Evolutionary conservation across 2,888 invertebrate species (phyloP).

Genomic region (Sturmia bella): DNA sequence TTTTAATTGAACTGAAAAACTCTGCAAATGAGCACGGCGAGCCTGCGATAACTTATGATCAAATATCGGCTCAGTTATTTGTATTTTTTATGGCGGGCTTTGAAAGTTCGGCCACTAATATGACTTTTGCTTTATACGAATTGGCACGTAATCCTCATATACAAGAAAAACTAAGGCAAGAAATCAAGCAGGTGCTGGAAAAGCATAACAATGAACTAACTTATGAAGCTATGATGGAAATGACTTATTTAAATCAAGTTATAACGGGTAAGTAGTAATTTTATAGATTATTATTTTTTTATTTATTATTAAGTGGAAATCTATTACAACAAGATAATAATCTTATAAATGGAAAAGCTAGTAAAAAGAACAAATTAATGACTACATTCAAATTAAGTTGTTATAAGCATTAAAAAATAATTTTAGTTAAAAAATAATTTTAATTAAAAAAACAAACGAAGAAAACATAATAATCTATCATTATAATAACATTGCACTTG

Average conservation of each 20-base stretch:
- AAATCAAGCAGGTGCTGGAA: constrained; percentile 79
- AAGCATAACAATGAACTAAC: constrained; percentile 80
- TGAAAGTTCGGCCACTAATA: constrained; percentile 83
- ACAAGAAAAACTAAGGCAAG: constrained; percentile 81
- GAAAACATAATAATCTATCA: no score
- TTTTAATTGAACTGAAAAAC: constrained; percentile 75
- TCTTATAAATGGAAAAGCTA: no score
- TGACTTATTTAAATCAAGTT: constrained; percentile 82
- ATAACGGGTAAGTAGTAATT: constrained; percentile 81
- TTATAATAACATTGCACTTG: no score
- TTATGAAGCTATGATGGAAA: constrained; percentile 79
- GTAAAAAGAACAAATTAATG: no score
- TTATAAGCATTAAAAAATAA: no score
- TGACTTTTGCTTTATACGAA: constrained; percentile 82
- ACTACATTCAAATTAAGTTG: no score
- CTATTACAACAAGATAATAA: no score
- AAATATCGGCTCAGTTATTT: constrained; percentile 83
- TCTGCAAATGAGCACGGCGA: constrained; percentile 52
- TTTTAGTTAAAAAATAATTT: no score
- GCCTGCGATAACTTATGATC: constrained; percentile 74
- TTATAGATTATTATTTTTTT: no score
- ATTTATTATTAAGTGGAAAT: no score
- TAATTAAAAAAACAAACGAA: no score
- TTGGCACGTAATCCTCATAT: constrained; percentile 82
- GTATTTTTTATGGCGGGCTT: constrained; percentile 83